phyloP scores from a whole-genome alignment of 2,888 invertebrate genomes.

The Lottia gigantea region DNA sequence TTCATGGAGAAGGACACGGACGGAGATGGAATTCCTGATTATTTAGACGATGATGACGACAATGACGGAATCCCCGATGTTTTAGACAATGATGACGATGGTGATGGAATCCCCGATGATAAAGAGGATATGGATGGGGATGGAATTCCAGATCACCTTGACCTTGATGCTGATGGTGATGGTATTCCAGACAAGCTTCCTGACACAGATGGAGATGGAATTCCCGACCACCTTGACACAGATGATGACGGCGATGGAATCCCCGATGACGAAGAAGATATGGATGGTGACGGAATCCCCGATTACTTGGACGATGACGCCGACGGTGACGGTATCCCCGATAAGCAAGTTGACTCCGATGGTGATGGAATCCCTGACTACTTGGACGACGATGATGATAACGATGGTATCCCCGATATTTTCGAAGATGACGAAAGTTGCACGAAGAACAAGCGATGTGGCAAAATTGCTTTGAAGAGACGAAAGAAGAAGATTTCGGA shows the following conservation, averaged over 20 bases:
- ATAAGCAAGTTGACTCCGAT: constrained; percentile 53
- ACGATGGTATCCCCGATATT: constrained; percentile 62
- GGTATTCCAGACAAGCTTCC: constrained; percentile 51
- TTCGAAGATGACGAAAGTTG: constrained; percentile 46
- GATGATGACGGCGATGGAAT: constrained; percentile 51
- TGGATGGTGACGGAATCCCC: constrained; percentile 52
- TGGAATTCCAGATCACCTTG: constrained; percentile 51
- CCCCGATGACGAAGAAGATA: constrained; percentile 29
- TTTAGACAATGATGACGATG: constrained; percentile 51
- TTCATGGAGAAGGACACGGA: constrained; percentile 47
- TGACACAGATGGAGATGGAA: constrained; percentile 49
- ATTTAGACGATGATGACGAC: constrained; percentile 39
- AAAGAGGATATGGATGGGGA: constrained; percentile 48
- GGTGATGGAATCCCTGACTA: constrained; percentile 63
- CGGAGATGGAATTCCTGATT: constrained; percentile 52
- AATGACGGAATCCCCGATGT: constrained; percentile 56
- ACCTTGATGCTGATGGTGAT: constrained; percentile 53
- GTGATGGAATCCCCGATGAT: constrained; percentile 54
- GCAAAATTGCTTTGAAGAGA: constrained; percentile 22
- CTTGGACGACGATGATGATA: constrained; percentile 56
- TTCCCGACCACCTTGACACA: constrained; percentile 44
- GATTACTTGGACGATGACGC: constrained; percentile 48
- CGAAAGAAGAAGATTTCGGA: constrained; percentile 20
- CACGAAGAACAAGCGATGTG: constrained; percentile 28
- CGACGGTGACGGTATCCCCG: constrained; percentile 62